Conservation (phyloP, 2,888 invertebrate genomes). For the Ophion ellenae region DNA sequence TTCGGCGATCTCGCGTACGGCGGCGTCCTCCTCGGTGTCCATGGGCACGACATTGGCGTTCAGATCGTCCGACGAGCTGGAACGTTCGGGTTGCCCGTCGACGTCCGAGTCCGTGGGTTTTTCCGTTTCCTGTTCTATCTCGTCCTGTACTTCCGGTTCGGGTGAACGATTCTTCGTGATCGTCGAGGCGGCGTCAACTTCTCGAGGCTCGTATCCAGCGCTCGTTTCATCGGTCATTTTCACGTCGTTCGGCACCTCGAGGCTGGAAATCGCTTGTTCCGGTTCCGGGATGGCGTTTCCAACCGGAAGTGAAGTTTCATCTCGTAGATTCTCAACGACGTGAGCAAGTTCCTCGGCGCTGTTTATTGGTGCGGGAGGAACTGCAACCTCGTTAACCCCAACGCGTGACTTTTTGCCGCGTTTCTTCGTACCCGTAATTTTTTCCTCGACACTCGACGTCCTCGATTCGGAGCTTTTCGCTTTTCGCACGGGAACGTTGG, state of each 20-base stretch:
- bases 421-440: conserved; percentile 45
- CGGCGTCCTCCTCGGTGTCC: conserved; percentile 73
- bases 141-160: conserved; percentile 23
- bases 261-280: background rate
- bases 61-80: conserved; percentile 77
- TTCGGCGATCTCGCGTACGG: conserved; percentile 65
- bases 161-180: conserved; percentile 67
- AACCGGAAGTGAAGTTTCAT: background rate
- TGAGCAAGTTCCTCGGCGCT: conserved; percentile 29
- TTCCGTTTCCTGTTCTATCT: conserved; percentile 61
- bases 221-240: conserved; percentile 42
- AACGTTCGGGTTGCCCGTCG: conserved; percentile 73
- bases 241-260: conserved; percentile 19
- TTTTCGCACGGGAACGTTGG: background rate
- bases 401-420: conserved; percentile 55
- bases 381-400: background rate
- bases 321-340: conserved; percentile 28
- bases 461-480: conserved; percentile 18
- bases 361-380: background rate
- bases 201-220: conserved; percentile 66
- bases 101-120: conserved; percentile 76
- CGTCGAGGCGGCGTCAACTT: background rate
- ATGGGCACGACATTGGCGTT: conserved; percentile 74
- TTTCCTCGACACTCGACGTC: conserved; percentile 29
- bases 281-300: background rate